Evolutionary conservation across 2,888 invertebrate genomes (phyloP).

Genomic region (Phoenoteleia sp.): DNA sequence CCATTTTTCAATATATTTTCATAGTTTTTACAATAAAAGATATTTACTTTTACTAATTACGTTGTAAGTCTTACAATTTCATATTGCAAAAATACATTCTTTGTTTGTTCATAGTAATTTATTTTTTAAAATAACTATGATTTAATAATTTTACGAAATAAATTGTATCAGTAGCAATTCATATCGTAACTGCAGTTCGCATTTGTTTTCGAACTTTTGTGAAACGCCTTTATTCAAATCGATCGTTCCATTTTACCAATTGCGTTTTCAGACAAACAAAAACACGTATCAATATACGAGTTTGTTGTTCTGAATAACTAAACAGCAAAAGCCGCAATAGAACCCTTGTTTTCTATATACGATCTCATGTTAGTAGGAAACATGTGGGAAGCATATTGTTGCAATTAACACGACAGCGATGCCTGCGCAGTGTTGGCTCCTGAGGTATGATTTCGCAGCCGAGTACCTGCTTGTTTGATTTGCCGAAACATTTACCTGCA

Average conservation of each 20-base stretch:
- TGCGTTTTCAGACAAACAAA: neutral
- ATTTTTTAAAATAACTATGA: no score
- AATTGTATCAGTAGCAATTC: no score
- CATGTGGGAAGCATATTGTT: constrained; percentile 47
- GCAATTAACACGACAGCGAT: constrained; percentile 8
- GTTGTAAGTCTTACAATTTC: no score
- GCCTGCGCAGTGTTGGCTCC: neutral
- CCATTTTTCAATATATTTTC: neutral
- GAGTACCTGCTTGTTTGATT: constrained; percentile 58
- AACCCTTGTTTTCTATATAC: constrained; percentile 51
- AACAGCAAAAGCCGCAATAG: constrained; percentile 25
- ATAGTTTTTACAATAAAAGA: neutral
- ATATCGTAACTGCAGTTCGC: no score
- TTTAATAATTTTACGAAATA: no score
- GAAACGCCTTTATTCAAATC: no score
- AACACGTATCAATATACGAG: constrained; percentile 16
- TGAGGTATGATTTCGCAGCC: constrained; percentile 7
- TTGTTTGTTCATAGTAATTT: no score
- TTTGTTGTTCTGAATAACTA: constrained; percentile 18
- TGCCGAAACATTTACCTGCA: constrained; percentile 38
- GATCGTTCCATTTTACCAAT: neutral
- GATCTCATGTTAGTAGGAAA: constrained; percentile 26
- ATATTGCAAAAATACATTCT: no score
- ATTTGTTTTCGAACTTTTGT: no score
- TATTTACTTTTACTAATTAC: no score